Evolutionary conservation across 2,113 vertebrate species (phyloP).

Genomic region (Myotis lucifugus): DNA sequence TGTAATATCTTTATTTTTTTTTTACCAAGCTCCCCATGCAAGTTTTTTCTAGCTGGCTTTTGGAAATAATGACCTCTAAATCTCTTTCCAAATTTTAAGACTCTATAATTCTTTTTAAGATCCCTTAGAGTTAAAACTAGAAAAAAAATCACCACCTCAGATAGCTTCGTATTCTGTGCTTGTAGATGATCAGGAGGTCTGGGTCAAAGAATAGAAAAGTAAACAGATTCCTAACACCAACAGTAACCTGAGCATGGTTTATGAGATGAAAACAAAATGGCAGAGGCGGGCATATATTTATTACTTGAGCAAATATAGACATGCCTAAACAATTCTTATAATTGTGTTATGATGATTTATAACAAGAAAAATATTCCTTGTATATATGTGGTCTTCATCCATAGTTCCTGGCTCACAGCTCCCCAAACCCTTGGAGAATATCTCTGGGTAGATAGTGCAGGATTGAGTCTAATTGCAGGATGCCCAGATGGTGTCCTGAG

Average conservation of each 20-base stretch:
- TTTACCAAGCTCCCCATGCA: constrained; percentile 55
- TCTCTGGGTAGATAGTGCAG: not conserved
- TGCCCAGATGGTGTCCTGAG: not conserved
- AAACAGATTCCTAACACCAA: not conserved
- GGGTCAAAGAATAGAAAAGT: not conserved
- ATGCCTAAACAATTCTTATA: not conserved
- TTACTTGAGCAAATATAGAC: not conserved
- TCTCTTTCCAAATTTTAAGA: constrained; percentile 46
- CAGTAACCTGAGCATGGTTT: not conserved
- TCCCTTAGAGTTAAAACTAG: constrained; percentile 33
- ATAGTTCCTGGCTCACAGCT: not conserved
- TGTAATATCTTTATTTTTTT: constrained; percentile 63
- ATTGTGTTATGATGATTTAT: not conserved
- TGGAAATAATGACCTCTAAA: constrained; percentile 52
- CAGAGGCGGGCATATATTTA: not conserved
- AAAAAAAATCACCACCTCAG: not conserved
- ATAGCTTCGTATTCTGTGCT: not conserved
- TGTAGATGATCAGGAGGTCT: not conserved
- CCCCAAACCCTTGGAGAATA: no score
- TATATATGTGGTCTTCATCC: not conserved
- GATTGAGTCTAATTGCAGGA: no score
- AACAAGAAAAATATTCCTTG: not conserved
- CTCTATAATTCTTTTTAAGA: constrained; percentile 61
- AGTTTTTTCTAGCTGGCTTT: constrained; percentile 53
- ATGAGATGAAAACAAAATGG: not conserved